Percentiles rank a stretch among this genome's conserved stretches.
These are phyloP conservation scores for Pyrocephalus nanus DNA, from an alignment of 2,797 vertebrate species.

Conservation along the genomic window DNA sequence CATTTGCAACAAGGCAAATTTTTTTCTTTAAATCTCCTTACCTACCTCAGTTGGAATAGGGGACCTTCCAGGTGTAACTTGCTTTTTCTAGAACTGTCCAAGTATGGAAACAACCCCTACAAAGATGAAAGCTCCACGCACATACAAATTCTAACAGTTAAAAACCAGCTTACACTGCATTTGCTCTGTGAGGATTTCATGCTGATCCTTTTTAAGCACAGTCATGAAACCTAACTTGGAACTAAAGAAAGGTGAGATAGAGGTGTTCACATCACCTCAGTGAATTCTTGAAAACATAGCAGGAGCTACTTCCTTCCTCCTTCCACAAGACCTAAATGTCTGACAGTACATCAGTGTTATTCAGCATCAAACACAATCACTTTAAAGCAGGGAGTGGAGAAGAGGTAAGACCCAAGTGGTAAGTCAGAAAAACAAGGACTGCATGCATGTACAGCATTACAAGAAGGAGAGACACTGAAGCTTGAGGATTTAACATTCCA, in stretches of 20 bases:
- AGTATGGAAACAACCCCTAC: background rate
- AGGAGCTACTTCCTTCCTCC: background rate
- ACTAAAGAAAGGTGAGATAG: background rate
- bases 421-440: background rate
- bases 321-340: background rate
- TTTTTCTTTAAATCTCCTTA: background rate
- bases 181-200: background rate
- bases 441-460: background rate
- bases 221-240: background rate
- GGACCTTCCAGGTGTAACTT: too few species aligned
- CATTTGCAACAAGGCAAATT: background rate
- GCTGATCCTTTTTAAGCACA: background rate
- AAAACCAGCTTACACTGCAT: background rate
- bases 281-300: background rate
- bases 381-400: conserved; percentile 3
- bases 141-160: background rate
- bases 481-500: background rate
- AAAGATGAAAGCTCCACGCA: background rate
- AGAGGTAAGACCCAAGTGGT: background rate
- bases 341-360: background rate
- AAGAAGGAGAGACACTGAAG: background rate
- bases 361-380: background rate
- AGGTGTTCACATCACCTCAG: background rate
- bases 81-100: too few species aligned
- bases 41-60: background rate